Conservation (phyloP, 1,140 invertebrate species). For the Rhagoletis zephyria region DNA sequence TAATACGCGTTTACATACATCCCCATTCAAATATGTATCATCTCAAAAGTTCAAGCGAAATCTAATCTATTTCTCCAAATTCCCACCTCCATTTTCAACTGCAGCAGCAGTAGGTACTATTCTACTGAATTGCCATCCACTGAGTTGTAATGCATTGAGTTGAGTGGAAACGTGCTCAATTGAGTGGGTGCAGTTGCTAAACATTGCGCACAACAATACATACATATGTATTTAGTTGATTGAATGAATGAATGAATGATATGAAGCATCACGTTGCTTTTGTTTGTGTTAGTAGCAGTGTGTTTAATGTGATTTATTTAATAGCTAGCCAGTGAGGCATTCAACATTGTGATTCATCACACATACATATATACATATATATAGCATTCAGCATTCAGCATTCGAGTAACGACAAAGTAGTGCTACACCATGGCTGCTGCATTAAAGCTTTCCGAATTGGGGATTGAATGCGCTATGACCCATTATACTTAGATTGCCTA, state of each 20-base stretch:
- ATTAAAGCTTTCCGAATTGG: background rate
- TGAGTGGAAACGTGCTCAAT: constrained; percentile 49
- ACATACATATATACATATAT: background rate
- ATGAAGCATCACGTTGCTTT: background rate
- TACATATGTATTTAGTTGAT: background rate
- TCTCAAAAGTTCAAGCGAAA: background rate
- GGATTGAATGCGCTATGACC: background rate
- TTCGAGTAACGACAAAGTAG: background rate
- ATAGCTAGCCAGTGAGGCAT: background rate
- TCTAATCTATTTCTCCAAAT: background rate
- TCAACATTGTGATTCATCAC: background rate
- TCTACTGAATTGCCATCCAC: constrained; percentile 33
- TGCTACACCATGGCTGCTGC: background rate
- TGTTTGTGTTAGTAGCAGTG: constrained; percentile 12
- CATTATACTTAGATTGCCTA: constrained; percentile 31
- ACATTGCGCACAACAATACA: background rate
- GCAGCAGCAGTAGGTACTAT: background rate
- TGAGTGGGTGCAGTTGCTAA: constrained; percentile 32
- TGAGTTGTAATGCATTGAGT: background rate
- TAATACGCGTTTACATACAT: background rate
- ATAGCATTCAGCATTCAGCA: background rate
- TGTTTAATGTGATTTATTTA: constrained; percentile 46
- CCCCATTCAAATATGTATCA: background rate
- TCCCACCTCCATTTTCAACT: background rate
- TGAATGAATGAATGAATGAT: constrained; percentile 11